These are phyloP conservation scores for Eilema depressum DNA, from an alignment of 2,888 invertebrate genomes.

Conservation along the genomic window DNA sequence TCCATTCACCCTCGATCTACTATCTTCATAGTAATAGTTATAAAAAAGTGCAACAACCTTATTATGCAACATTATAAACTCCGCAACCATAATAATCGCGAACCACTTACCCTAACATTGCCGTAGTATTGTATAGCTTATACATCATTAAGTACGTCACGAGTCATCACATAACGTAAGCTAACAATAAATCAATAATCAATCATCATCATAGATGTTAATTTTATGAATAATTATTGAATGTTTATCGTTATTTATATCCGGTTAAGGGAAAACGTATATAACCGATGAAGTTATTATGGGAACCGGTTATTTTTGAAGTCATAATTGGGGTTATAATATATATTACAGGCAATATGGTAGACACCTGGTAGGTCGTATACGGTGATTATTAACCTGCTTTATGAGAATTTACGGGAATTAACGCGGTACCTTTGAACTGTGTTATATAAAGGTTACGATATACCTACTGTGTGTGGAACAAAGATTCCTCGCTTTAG, in stretches of 20 bases:
- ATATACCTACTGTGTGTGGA: too few species aligned
- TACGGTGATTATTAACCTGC: neutral
- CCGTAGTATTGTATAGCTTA: constrained; percentile 7
- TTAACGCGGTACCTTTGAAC: neutral
- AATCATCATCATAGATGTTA: constrained; percentile 59
- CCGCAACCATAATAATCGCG: neutral
- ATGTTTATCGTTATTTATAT: constrained; percentile 42
- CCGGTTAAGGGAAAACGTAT: constrained; percentile 45
- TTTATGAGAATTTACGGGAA: neutral
- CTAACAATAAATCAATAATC: constrained; percentile 42
- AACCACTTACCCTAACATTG: neutral
- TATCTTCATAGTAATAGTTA: neutral
- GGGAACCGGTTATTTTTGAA: constrained; percentile 38
- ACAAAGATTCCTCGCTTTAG: too few species aligned
- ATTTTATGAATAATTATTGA: constrained; percentile 49
- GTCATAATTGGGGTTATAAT: constrained; percentile 34
- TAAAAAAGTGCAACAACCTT: neutral
- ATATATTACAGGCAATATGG: constrained; percentile 17
- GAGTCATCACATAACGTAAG: constrained; percentile 22
- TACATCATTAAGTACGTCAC: constrained; percentile 18
- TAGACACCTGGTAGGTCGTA: constrained; percentile 8
- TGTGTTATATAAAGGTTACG: too few species aligned
- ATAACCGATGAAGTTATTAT: constrained; percentile 47
- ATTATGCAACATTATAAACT: constrained; percentile 2
- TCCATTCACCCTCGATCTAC: neutral